A percentile compares a stretch with the other conserved stretches of the same genome.
These are phyloP conservation scores for Dioctria linearis DNA, from an alignment of 2,888 invertebrate genomes.

Conservation along the genomic window DNA sequence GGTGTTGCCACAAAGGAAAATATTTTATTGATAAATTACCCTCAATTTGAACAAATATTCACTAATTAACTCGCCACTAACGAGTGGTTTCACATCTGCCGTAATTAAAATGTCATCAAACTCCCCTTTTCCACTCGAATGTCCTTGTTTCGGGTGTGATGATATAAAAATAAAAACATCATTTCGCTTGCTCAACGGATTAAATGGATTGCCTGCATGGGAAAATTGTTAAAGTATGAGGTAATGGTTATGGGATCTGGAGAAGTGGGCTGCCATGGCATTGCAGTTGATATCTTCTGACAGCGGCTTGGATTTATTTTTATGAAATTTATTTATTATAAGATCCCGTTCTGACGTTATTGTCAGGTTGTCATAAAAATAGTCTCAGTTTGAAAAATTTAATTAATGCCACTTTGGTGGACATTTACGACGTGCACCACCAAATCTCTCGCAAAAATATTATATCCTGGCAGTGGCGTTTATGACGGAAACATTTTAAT, in stretches of 20 bases:
- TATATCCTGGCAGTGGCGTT: too few relatives aligned
- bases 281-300: slow-evolving; percentile 29
- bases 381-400: slow-evolving; percentile 4
- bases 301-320: not conserved
- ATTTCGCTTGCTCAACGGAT: too few relatives aligned
- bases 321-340: not conserved
- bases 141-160: too few relatives aligned
- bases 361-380: slow-evolving; percentile 19
- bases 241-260: not conserved
- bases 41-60: slow-evolving; percentile 29
- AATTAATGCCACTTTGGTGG: not conserved
- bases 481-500: too few relatives aligned
- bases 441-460: not conserved
- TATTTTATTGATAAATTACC: slow-evolving; percentile 33
- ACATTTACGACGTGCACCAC: not conserved
- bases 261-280: not conserved
- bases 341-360: not conserved
- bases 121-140: not conserved
- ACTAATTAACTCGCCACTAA: slow-evolving; percentile 21
- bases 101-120: slow-evolving; percentile 30
- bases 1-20: slow-evolving; percentile 2
- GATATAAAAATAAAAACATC: too few relatives aligned
- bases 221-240: too few relatives aligned
- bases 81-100: slow-evolving; percentile 24
- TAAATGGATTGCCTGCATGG: too few relatives aligned